Conservation (phyloP, 1,140 invertebrate genomes). For the Triops longicaudatus region DNA sequence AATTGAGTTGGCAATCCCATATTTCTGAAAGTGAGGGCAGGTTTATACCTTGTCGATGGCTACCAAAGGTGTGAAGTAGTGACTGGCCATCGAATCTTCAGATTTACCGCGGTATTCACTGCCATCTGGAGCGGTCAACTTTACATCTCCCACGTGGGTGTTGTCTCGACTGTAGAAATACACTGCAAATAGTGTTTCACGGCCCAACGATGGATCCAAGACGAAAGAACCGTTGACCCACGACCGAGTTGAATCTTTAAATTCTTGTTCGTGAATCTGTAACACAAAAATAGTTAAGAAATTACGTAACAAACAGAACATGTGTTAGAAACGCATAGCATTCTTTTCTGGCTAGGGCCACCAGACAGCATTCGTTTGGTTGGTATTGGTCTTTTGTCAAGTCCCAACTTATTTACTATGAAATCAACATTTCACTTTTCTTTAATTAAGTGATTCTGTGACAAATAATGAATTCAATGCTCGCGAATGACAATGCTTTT, state of each 20-base stretch:
- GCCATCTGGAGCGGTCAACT: slow-evolving; percentile 26
- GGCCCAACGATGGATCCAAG: slow-evolving; percentile 33
- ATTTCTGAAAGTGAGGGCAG: neutral
- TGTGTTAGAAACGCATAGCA: no score
- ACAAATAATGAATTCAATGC: no score
- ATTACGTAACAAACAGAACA: no score
- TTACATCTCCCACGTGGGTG: slow-evolving; percentile 32
- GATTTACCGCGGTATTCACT: slow-evolving; percentile 26
- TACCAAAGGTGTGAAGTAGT: slow-evolving; percentile 28
- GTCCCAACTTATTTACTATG: no score
- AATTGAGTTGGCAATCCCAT: neutral
- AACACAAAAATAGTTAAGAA: neutral
- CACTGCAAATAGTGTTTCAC: slow-evolving; percentile 33
- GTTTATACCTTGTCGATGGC: slow-evolving; percentile 28
- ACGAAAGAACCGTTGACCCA: slow-evolving; percentile 31
- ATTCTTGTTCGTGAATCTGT: slow-evolving; percentile 31
- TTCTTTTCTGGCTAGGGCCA: no score
- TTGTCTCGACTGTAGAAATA: slow-evolving; percentile 35
- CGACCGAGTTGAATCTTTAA: slow-evolving; percentile 25
- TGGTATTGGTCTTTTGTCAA: no score
- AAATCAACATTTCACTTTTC: no score
- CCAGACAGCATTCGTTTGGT: no score
- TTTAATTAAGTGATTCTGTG: no score
- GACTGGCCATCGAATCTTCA: slow-evolving; percentile 28
- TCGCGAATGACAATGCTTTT: no score